Evolutionary conservation across 1,140 invertebrate genomes (phyloP).

Genomic region (Maconellicoccus hirsutus): DNA sequence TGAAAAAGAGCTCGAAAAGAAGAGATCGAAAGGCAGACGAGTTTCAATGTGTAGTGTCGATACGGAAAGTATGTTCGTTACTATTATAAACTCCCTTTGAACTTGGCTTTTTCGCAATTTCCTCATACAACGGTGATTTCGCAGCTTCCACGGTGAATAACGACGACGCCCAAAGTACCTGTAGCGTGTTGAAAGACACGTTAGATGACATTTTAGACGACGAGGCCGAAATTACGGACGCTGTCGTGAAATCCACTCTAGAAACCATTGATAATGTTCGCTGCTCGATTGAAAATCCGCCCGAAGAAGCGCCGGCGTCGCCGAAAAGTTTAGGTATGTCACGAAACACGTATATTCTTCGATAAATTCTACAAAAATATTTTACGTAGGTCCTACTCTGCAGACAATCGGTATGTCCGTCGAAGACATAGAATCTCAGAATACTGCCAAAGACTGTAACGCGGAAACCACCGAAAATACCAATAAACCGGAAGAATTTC

Average conservation of each 20-base stretch:
- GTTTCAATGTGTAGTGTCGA: not conserved
- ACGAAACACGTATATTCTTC: too few species aligned
- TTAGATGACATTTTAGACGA: constrained; percentile 30
- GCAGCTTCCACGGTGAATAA: not conserved
- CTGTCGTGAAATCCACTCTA: constrained; percentile 46
- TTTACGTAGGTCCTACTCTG: constrained; percentile 36
- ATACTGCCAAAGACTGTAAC: constrained; percentile 15
- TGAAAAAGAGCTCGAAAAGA: constrained; percentile 14
- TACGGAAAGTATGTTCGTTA: not conserved
- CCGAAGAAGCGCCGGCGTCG: not conserved
- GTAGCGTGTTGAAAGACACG: not conserved
- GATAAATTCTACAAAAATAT: too few species aligned
- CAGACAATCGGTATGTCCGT: constrained; percentile 36
- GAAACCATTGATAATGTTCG: constrained; percentile 37
- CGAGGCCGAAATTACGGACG: constrained; percentile 39
- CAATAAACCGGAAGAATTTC: not conserved
- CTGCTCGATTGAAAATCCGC: not conserved
- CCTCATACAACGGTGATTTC: too few species aligned
- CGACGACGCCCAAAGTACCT: not conserved
- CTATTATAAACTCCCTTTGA: too few species aligned
- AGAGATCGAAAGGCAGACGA: not conserved
- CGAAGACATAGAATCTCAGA: not conserved
- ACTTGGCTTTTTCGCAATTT: too few species aligned
- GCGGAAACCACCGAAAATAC: not conserved
- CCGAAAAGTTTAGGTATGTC: constrained; percentile 6